Percentiles rank a stretch among this genome's conserved stretches.
These are phyloP conservation scores for Chrysolina haemoptera DNA, from an alignment of 2,888 invertebrate species.

Conservation along the genomic window DNA sequence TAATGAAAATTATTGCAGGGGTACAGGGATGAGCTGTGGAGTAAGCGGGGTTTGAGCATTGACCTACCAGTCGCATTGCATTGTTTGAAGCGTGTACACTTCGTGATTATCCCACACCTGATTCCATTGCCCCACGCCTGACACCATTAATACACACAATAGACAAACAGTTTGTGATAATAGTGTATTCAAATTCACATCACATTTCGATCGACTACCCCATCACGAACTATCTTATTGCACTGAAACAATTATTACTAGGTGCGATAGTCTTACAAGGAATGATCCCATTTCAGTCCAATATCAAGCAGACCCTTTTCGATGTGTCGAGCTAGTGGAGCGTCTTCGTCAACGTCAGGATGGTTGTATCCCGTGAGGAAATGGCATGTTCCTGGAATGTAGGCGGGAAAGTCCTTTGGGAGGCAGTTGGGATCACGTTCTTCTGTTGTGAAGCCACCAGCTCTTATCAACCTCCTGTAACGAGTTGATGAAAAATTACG, in stretches of 20 bases:
- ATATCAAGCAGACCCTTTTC: slow-evolving; percentile 77
- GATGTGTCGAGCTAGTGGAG: slow-evolving; percentile 79
- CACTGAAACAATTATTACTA: slow-evolving; percentile 36
- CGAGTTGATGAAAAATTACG: slow-evolving; percentile 17
- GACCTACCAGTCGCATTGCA: neutral
- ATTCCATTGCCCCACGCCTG: slow-evolving; percentile 9
- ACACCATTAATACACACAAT: neutral
- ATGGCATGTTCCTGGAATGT: slow-evolving; percentile 87
- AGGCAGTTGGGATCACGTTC: slow-evolving; percentile 83
- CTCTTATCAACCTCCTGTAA: slow-evolving; percentile 82
- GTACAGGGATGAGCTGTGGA: too few species aligned
- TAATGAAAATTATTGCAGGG: too few species aligned
- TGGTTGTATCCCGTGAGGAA: slow-evolving; percentile 87
- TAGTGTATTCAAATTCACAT: neutral
- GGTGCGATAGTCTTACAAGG: slow-evolving; percentile 38
- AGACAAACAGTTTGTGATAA: neutral
- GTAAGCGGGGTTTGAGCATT: too few species aligned
- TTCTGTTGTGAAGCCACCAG: slow-evolving; percentile 84
- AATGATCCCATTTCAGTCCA: slow-evolving; percentile 68
- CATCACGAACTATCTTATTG: slow-evolving; percentile 23
- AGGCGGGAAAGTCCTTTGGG: slow-evolving; percentile 87
- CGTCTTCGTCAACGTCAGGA: slow-evolving; percentile 75
- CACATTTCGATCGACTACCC: neutral
- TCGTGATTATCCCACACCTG: neutral
- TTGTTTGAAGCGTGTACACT: neutral